phyloP scores from a whole-genome alignment of 2,888 invertebrate species.

The Parasteatoda lunata region DNA sequence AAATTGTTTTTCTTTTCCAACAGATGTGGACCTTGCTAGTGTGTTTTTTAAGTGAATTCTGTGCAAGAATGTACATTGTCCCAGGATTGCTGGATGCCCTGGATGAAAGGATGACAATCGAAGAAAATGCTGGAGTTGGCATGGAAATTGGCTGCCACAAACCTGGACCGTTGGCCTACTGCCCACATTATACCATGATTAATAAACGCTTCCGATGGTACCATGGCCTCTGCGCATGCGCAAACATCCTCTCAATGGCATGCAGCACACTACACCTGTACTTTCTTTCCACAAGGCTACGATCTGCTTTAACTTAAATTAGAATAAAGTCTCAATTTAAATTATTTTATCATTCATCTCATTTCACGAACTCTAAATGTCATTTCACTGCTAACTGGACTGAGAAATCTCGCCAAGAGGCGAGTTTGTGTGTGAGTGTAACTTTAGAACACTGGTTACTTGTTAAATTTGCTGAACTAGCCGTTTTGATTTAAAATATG shows the following conservation, averaged over 20 bases:
- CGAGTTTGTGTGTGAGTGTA: too few species aligned
- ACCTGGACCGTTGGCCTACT: slow-evolving; percentile 82
- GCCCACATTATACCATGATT: slow-evolving; percentile 86
- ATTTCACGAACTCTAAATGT: too few species aligned
- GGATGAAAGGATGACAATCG: slow-evolving; percentile 83
- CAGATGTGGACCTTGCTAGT: slow-evolving; percentile 81
- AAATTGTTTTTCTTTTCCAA: slow-evolving; percentile 71
- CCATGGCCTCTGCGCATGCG: slow-evolving; percentile 86
- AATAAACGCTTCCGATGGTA: slow-evolving; percentile 84
- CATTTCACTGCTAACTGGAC: too few species aligned
- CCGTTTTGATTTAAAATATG: too few species aligned
- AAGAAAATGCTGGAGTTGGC: slow-evolving; percentile 74
- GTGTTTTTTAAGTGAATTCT: slow-evolving; percentile 83
- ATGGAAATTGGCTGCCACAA: slow-evolving; percentile 80
- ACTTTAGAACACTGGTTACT: too few species aligned
- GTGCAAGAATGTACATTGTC: slow-evolving; percentile 85
- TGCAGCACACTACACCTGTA: slow-evolving; percentile 82
- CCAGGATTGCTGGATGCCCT: slow-evolving; percentile 84
- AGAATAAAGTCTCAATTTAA: slow-evolving; percentile 10
- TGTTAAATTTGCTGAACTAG: too few species aligned
- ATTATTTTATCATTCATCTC: slow-evolving; percentile 23
- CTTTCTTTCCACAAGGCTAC: slow-evolving; percentile 79
- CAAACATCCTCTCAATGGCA: slow-evolving; percentile 83
- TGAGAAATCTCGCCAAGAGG: too few species aligned
- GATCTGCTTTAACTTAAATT: slow-evolving; percentile 56